These are phyloP conservation scores for Oceanites oceanicus DNA, from an alignment of 2,113 vertebrate species.

Conservation along the genomic window DNA sequence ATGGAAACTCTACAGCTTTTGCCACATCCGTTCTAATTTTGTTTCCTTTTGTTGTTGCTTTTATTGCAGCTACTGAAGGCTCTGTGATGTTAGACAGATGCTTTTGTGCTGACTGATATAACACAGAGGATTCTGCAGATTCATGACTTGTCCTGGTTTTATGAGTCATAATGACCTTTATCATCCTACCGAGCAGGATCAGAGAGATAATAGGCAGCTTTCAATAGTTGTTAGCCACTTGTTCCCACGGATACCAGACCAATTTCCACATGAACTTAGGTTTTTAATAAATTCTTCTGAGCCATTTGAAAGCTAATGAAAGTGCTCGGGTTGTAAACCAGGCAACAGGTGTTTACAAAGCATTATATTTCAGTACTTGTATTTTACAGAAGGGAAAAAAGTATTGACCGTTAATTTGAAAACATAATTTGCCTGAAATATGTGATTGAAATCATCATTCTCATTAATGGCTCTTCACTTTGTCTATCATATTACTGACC, in stretches of 20 bases:
- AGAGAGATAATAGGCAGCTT: slow-evolving; percentile 21
- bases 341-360: not conserved
- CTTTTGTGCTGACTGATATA: slow-evolving; percentile 32
- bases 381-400: not conserved
- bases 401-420: not conserved
- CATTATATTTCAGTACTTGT: not conserved
- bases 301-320: not conserved
- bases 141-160: slow-evolving; percentile 33
- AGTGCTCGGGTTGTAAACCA: not conserved
- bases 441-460: not conserved
- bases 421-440: not conserved
- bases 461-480: not conserved
- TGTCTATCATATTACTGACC: not conserved
- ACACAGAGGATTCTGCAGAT: slow-evolving; percentile 33
- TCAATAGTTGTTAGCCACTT: not conserved
- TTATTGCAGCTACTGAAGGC: slow-evolving; percentile 23
- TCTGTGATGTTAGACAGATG: slow-evolving; percentile 53
- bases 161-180: slow-evolving; percentile 57
- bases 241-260: slow-evolving; percentile 19
- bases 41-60: slow-evolving; percentile 38
- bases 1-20: not conserved
- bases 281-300: slow-evolving; percentile 9
- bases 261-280: not conserved
- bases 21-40: slow-evolving; percentile 25
- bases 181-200: slow-evolving; percentile 11